phyloP scores from a whole-genome alignment of 2,113 vertebrate genomes.

The Pithys albifrons region DNA sequence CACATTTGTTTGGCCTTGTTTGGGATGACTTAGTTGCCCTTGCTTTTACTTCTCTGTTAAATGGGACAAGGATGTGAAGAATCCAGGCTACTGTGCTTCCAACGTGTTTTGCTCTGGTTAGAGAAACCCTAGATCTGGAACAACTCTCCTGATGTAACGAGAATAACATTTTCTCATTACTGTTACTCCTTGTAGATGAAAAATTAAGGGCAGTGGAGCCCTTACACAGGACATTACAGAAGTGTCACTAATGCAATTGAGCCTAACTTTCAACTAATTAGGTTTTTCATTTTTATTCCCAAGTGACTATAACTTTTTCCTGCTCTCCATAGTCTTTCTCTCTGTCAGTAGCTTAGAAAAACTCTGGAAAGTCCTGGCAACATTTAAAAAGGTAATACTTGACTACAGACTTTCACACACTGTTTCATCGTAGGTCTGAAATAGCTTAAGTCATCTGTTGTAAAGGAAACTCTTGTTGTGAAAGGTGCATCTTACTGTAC shows the following conservation, averaged over 20 bases:
- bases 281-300: neutral
- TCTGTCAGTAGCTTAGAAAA: neutral
- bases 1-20: neutral
- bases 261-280: neutral
- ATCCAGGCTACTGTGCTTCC: neutral
- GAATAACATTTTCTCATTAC: neutral
- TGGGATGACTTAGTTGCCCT: neutral
- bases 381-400: neutral
- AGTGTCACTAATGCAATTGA: neutral
- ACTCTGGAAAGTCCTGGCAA: neutral
- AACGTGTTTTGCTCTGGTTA: neutral
- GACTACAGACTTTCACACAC: neutral
- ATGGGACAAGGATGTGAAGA: neutral
- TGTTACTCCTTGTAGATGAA: constrained; percentile 3
- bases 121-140: neutral
- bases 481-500: neutral
- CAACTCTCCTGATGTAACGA: neutral
- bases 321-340: neutral
- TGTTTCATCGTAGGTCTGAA: neutral
- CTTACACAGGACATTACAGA: neutral
- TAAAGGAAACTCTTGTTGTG: neutral
- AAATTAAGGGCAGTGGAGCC: neutral
- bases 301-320: neutral
- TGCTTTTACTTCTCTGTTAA: constrained; percentile 23
- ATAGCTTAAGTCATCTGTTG: neutral